phyloP scores from a whole-genome alignment of 2,888 invertebrate genomes.

The Melipona beecheii region DNA sequence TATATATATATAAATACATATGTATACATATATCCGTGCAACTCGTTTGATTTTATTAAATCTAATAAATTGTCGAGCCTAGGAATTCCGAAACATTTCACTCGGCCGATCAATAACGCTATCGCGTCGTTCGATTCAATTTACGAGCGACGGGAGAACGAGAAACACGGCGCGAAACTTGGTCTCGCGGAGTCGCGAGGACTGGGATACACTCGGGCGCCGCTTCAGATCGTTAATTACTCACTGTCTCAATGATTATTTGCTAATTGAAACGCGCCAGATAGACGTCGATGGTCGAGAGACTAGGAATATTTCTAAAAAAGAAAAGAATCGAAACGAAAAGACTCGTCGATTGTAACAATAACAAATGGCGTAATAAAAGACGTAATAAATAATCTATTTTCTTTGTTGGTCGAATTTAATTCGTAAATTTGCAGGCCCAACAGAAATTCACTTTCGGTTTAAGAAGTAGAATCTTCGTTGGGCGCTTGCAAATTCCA shows the following conservation, averaged over 20 bases:
- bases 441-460: background rate
- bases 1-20: no score
- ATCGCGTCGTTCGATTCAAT: slow-evolving; percentile 27
- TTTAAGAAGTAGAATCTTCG: background rate
- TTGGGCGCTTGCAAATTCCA: slow-evolving; percentile 24
- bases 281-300: background rate
- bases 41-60: slow-evolving; percentile 81
- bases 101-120: slow-evolving; percentile 54
- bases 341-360: background rate
- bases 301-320: background rate
- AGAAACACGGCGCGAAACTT: slow-evolving; percentile 9
- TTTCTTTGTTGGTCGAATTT: no score
- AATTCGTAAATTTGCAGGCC: no score
- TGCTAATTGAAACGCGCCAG: slow-evolving; percentile 1
- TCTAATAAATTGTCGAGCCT: slow-evolving; percentile 75
- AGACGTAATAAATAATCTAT: no score
- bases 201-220: background rate
- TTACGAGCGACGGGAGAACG: slow-evolving; percentile 13
- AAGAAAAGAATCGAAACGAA: background rate
- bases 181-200: background rate
- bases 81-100: slow-evolving; percentile 56
- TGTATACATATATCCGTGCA: slow-evolving; percentile 71
- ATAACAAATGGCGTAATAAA: no score
- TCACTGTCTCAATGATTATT: slow-evolving; percentile 3
- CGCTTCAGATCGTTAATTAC: slow-evolving; percentile 10